phyloP scores from a whole-genome alignment of 2,113 vertebrate species.

The Acanthisitta chloris region DNA sequence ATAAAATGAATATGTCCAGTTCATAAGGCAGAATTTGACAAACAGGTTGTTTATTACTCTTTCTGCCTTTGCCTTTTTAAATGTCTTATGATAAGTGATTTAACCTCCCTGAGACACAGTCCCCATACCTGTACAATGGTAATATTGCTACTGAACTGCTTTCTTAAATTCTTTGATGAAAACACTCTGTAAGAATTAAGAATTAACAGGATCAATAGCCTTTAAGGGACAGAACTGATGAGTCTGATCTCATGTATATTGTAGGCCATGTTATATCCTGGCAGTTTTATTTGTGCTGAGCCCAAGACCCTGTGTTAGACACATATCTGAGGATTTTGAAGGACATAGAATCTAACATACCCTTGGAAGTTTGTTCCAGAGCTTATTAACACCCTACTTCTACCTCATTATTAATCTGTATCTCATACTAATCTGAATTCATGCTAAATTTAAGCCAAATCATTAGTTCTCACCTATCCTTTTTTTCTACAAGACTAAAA shows the following conservation, averaged over 20 bases:
- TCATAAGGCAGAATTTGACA: background rate
- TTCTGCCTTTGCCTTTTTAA: background rate
- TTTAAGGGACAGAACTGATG: background rate
- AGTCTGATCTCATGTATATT: background rate
- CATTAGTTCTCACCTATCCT: slow-evolving; percentile 1
- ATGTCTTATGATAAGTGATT: background rate
- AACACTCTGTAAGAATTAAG: background rate
- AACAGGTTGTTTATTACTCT: background rate
- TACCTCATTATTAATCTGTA: background rate
- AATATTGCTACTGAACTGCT: background rate
- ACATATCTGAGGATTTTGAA: background rate
- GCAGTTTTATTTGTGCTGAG: background rate
- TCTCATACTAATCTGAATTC: slow-evolving; percentile 4
- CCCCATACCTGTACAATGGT: background rate
- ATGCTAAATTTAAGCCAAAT: background rate
- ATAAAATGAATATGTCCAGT: background rate
- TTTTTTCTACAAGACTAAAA: slow-evolving; percentile 16
- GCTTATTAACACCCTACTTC: background rate
- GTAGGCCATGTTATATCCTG: background rate
- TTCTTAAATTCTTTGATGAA: background rate
- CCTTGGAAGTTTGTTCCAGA: background rate
- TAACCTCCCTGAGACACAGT: background rate
- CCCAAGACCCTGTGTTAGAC: background rate
- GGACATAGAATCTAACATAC: background rate
- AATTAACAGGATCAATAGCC: background rate